phyloP scores from a whole-genome alignment of 2,888 invertebrate species.

The Aleiodes testaceus region DNA sequence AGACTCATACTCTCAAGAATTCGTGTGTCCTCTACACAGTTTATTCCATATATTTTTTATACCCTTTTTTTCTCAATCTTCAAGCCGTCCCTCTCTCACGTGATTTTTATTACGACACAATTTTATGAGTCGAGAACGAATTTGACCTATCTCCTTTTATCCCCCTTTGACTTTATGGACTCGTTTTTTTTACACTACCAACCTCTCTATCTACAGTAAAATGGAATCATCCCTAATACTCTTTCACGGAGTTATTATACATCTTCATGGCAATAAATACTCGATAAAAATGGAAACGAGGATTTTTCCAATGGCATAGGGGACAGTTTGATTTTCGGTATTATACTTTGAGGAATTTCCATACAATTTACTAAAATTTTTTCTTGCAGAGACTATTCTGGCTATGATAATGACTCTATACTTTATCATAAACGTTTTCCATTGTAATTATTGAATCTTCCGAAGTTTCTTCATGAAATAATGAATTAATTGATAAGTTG shows the following conservation, averaged over 20 bases:
- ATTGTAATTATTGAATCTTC: too few species aligned
- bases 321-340: conserved; percentile 32
- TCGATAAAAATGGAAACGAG: conserved; percentile 39
- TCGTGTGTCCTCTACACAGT: neutral
- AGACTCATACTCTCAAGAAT: conserved; percentile 14
- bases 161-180: conserved; percentile 8
- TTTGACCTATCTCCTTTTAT: conserved; percentile 16
- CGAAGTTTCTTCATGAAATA: too few species aligned
- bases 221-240: conserved; percentile 23
- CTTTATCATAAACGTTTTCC: too few species aligned
- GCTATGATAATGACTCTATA: too few species aligned
- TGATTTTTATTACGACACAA: conserved; percentile 26
- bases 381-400: too few species aligned
- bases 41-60: neutral
- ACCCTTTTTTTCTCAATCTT: conserved; percentile 28
- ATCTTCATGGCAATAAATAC: conserved; percentile 45
- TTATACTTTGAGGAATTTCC: conserved; percentile 21
- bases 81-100: conserved; percentile 5
- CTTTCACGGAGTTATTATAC: conserved; percentile 44
- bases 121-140: conserved; percentile 36
- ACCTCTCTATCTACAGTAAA: neutral
- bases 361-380: neutral
- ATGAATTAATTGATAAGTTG: too few species aligned
- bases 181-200: neutral
- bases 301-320: neutral